A percentile compares a stretch with the other conserved stretches of the same genome.
Conservation (phyloP, 2,888 invertebrate genomes). For the Desoria tigrina region DNA sequence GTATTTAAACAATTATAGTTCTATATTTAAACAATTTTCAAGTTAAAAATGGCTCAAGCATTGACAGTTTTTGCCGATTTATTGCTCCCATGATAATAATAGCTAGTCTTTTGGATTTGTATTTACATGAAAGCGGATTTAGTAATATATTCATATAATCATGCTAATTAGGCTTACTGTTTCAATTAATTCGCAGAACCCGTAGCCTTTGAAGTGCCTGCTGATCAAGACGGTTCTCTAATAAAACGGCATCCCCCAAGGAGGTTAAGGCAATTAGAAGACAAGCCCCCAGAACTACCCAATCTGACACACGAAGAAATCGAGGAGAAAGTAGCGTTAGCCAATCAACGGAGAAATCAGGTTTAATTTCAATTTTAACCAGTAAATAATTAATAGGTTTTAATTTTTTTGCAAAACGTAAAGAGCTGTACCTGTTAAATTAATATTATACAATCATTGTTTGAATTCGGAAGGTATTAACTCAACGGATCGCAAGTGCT, state of each 20-base stretch:
- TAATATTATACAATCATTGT: not conserved
- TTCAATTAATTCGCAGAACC: slow-evolving; percentile 35
- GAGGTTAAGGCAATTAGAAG: slow-evolving; percentile 48
- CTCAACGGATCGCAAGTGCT: slow-evolving; percentile 52
- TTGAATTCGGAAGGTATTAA: slow-evolving; percentile 42
- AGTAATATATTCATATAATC: too few relatives aligned
- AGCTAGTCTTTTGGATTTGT: not conserved
- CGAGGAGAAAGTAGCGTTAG: slow-evolving; percentile 51
- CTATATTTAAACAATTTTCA: too few relatives aligned
- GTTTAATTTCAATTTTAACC: slow-evolving; percentile 24
- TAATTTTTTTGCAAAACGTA: not conserved
- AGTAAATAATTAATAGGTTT: not conserved
- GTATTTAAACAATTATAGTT: too few relatives aligned
- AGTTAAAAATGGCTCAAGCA: too few relatives aligned
- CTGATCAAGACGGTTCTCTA: slow-evolving; percentile 38
- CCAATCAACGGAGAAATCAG: slow-evolving; percentile 52
- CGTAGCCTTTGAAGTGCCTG: slow-evolving; percentile 53
- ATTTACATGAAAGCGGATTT: too few relatives aligned
- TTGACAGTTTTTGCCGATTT: too few relatives aligned
- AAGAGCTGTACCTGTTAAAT: too few relatives aligned
- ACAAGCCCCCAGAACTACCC: slow-evolving; percentile 35
- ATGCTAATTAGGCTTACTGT: too few relatives aligned
- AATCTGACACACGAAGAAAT: slow-evolving; percentile 47
- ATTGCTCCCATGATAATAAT: too few relatives aligned
- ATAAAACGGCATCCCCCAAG: slow-evolving; percentile 52